phyloP scores from a whole-genome alignment of 37 sponge, comb jelly and placozoan species.

The Aphrocallistes beatrix region DNA sequence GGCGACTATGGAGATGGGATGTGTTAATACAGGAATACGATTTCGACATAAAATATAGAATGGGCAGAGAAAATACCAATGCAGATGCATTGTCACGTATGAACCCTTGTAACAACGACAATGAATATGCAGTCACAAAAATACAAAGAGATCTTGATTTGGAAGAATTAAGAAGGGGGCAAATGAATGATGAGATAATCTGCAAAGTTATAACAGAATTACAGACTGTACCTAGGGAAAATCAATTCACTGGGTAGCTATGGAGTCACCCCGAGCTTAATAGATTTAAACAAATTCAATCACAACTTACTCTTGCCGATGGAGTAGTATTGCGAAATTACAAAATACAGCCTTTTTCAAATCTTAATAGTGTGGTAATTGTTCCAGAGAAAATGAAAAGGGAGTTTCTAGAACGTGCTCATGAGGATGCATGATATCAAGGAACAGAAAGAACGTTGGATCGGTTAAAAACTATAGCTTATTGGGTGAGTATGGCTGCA shows the following conservation, averaged over 20 bases:
- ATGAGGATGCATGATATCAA: constrained; percentile 37
- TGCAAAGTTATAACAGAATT: too few species aligned
- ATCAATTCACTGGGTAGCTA: too few species aligned
- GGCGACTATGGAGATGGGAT: not conserved
- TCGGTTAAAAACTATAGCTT: constrained; percentile 16
- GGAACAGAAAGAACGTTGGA: constrained; percentile 35
- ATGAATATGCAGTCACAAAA: too few species aligned
- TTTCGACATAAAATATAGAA: constrained; percentile 24
- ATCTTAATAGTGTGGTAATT: too few species aligned
- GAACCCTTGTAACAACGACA: not conserved
- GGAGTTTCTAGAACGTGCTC: too few species aligned
- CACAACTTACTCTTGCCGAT: constrained; percentile 16
- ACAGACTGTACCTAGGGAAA: too few species aligned
- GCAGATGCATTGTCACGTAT: constrained; percentile 31
- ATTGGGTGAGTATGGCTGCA: constrained; percentile 46
- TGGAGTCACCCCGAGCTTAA: constrained; percentile 25
- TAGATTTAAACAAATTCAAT: constrained; percentile 33
- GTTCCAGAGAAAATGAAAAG: too few species aligned
- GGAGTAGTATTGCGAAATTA: constrained; percentile 33
- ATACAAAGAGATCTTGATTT: too few species aligned
- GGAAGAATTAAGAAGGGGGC: too few species aligned
- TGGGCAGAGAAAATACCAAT: constrained; percentile 31
- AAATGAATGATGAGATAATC: too few species aligned
- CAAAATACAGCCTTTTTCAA: too few species aligned
- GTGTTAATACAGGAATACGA: constrained; percentile 28